Evolutionary conservation across 2,113 vertebrate species (phyloP).

Genomic region (Festucalex cinctus): DNA sequence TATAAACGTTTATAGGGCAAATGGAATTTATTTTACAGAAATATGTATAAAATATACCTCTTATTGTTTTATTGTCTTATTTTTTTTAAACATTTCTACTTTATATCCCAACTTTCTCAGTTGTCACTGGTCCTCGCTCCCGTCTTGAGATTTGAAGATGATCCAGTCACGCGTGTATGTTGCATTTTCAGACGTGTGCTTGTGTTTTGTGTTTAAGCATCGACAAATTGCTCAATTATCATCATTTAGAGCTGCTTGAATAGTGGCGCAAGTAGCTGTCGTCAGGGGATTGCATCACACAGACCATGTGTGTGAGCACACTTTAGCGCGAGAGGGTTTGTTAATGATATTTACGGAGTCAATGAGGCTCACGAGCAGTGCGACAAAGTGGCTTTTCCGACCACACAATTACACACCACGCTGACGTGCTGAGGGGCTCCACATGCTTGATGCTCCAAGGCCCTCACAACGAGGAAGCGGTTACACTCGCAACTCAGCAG

Average conservation of each 20-base stretch:
- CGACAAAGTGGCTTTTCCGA: slow-evolving; percentile 18
- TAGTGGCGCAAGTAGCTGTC: slow-evolving; percentile 5
- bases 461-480: slow-evolving; percentile 41
- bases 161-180: not conserved
- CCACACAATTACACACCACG: slow-evolving; percentile 28
- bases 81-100: too few relatives aligned
- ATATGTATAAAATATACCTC: too few relatives aligned
- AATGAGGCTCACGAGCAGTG: slow-evolving; percentile 26
- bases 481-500: slow-evolving; percentile 32
- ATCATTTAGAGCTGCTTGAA: slow-evolving; percentile 29
- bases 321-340: slow-evolving; percentile 1
- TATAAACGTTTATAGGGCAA: too few relatives aligned
- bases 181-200: not conserved
- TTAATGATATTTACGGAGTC: slow-evolving; percentile 17
- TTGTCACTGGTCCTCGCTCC: too few relatives aligned
- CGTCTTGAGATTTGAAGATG: not conserved
- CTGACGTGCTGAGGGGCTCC: slow-evolving; percentile 40
- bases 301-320: not conserved
- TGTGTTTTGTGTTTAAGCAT: not conserved
- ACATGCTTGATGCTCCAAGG: slow-evolving; percentile 39
- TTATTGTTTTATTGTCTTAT: too few relatives aligned
- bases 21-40: too few relatives aligned
- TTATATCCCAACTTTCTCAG: too few relatives aligned
- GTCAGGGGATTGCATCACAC: not conserved
- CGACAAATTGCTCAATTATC: slow-evolving; percentile 25